Percentiles rank a stretch among this genome's conserved stretches.
Conservation (phyloP, 2,888 invertebrate genomes). For the Hypomecis atomaria region DNA sequence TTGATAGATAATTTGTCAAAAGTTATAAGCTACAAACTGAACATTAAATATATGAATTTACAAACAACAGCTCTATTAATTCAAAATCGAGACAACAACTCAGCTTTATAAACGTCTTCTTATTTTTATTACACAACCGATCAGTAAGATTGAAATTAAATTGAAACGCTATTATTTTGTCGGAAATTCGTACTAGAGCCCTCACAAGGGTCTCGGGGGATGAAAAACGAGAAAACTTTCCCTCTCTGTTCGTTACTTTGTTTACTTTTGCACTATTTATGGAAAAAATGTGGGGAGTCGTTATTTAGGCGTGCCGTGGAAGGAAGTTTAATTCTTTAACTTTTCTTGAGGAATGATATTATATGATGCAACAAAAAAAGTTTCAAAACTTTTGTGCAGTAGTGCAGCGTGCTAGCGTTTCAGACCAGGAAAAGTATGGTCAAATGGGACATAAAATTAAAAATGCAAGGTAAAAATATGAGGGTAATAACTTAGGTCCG, state of each 20-base stretch:
- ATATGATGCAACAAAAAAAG: too few species aligned
- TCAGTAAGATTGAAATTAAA: slow-evolving; percentile 65
- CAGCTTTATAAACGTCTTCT: neutral
- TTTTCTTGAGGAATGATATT: slow-evolving; percentile 5
- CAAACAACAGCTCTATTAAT: neutral
- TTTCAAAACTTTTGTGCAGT: too few species aligned
- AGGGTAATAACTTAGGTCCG: too few species aligned
- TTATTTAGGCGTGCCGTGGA: slow-evolving; percentile 57
- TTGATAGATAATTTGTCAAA: too few species aligned
- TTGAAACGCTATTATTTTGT: slow-evolving; percentile 68
- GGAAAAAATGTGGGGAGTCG: slow-evolving; percentile 62
- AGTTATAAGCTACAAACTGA: too few species aligned
- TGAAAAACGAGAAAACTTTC: slow-evolving; percentile 80
- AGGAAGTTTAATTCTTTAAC: slow-evolving; percentile 44
- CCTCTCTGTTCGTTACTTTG: slow-evolving; percentile 65
- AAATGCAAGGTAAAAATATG: too few species aligned
- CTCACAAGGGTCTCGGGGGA: slow-evolving; percentile 62
- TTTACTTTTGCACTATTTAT: slow-evolving; percentile 80
- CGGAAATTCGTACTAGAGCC: slow-evolving; percentile 72
- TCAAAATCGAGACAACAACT: neutral
- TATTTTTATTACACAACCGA: slow-evolving; percentile 15
- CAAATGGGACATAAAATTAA: too few species aligned
- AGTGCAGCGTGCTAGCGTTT: too few species aligned
- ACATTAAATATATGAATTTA: too few species aligned
- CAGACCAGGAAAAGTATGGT: too few species aligned